Evolutionary conservation across 2,797 vertebrate species (phyloP), one percentile per base, ranked within the genome.

Genomic region (Sylvia borin): DNA sequence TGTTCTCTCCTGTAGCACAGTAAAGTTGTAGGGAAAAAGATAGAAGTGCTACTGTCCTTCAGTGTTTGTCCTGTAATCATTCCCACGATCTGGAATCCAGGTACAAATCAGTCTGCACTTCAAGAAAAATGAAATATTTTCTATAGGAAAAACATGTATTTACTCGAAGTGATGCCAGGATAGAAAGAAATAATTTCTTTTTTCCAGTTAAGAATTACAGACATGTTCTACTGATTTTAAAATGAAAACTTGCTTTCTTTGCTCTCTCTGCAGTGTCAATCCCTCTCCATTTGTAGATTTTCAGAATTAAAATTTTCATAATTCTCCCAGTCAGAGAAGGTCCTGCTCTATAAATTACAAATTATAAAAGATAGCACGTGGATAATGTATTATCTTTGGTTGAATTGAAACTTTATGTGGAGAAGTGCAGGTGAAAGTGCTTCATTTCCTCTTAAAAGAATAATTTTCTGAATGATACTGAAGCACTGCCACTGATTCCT

Each of bases 141-240:
- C 14, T 60, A 0, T 22, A 57, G 38, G 22, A 58, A 48, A 58
- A 68, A 6, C 8, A 7, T 2, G 1, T 16, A 3, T 34, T 19
- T 36, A 19, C 17, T 47, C 9, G 3, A 54, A 74, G 27, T 24
- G 32, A 16, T 64, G 7, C 9, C 24, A 2, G 3, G 10, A 22
- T 57, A 38, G 27, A 8, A 13, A 40, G 16, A 68, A 75, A 25
- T 60, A 2, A 9, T 78, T 51, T 64, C 11, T 79, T 68, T 54
- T 18, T 36, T 60, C 11, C 19, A 29, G n/a, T 78, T 68, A 62
- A 65, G 29, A 57, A 38, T 90, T 76, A 53, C 38, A 31, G 45
- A 27, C n/a, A 29, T 31, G 18, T 70, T 64, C 40, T 67, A 6
- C 43, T 88, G 67, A 55, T 76, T 73, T 84, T 32, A 31, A 84